phyloP scores from a whole-genome alignment of 2,113 vertebrate genomes.

The Gracilinanus agilis region DNA sequence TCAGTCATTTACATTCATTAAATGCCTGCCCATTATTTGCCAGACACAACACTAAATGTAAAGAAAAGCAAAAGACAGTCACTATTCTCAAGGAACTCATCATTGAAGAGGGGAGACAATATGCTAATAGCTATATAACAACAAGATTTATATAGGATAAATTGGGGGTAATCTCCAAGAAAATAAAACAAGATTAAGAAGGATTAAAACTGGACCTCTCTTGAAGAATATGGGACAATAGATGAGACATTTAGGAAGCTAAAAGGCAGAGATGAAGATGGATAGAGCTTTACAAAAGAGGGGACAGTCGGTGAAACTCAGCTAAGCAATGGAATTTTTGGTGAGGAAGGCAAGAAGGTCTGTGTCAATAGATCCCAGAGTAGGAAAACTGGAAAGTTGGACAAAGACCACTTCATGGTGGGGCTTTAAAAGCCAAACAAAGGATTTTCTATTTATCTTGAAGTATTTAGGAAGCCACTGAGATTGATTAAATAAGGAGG shows the following conservation, averaged over 20 bases:
- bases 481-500: too few species aligned
- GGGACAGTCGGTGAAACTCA: neutral
- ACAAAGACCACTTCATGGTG: neutral
- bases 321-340: neutral
- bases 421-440: neutral
- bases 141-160: neutral
- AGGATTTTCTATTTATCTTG: neutral
- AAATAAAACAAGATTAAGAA: neutral
- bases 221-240: neutral
- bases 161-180: neutral
- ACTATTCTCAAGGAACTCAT: neutral
- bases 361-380: neutral
- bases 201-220: neutral
- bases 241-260: neutral
- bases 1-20: neutral
- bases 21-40: neutral
- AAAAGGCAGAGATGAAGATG: neutral
- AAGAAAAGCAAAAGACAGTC: neutral
- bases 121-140: neutral
- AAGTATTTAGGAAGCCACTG: neutral
- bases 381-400: neutral
- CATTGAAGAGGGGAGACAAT: neutral
- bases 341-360: neutral
- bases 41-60: neutral
- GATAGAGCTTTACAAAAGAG: neutral